These are phyloP conservation scores for Catharus fuscescens DNA, from an alignment of 2,113 vertebrate species.

Conservation along the genomic window DNA sequence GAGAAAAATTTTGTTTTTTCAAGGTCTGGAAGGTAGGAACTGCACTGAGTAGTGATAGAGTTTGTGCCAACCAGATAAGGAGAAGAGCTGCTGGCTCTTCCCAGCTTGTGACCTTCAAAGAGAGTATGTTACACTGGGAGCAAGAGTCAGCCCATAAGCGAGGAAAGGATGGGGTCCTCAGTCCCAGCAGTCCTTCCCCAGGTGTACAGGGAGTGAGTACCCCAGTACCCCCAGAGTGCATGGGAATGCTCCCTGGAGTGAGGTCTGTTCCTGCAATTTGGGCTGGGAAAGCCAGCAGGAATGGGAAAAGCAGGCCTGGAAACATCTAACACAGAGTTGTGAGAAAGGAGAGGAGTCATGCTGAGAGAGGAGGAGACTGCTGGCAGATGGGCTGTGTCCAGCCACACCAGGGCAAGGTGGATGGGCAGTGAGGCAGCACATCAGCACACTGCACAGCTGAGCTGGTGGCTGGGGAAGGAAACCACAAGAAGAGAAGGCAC, in stretches of 20 bases:
- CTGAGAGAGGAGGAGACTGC: neutral
- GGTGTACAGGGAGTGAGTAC: fast-evolving
- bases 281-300: neutral
- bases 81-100: neutral
- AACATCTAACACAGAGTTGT: neutral
- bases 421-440: neutral
- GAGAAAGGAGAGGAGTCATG: neutral
- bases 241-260: neutral
- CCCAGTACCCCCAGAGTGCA: neutral
- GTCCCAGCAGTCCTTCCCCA: neutral
- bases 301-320: conserved; percentile 43
- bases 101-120: neutral
- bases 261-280: neutral
- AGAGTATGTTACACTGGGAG: neutral
- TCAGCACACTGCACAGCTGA: fast-evolving
- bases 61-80: neutral
- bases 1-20: neutral
- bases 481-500: neutral
- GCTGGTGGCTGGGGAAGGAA: neutral
- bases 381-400: neutral
- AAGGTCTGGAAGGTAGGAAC: neutral
- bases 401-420: neutral
- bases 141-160: neutral
- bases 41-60: neutral
- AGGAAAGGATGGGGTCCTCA: neutral